A percentile compares a stretch with the other conserved stretches of the same genome.
Evolutionary conservation across 2,888 invertebrate genomes (phyloP).

Genomic region (Eupithecia tripunctaria): DNA sequence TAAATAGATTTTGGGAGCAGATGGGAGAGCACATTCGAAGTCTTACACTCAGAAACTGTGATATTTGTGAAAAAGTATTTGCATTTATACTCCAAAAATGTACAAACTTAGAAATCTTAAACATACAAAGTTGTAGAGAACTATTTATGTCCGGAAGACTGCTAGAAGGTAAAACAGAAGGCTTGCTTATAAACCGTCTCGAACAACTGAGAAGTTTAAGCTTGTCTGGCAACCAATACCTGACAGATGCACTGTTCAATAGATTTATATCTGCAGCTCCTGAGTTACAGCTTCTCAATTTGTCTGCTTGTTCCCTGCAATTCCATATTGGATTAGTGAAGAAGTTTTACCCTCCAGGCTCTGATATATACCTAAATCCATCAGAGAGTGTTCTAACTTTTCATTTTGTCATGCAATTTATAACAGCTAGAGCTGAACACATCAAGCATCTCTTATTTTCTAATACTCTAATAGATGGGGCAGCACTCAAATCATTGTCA

Average conservation of each 20-base stretch:
- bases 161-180: constrained; percentile 85
- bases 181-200: constrained; percentile 73
- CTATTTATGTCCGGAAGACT: constrained; percentile 90
- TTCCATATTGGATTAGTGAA: constrained; percentile 88
- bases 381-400: constrained; percentile 90
- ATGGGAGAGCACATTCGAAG: constrained; percentile 84
- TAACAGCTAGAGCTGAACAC: constrained; percentile 78
- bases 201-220: constrained; percentile 84
- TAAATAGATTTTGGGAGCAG: constrained; percentile 83
- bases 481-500: constrained; percentile 83
- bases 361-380: constrained; percentile 70
- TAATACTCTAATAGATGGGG: constrained; percentile 87
- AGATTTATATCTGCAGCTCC: constrained; percentile 86
- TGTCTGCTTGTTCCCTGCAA: constrained; percentile 88
- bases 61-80: constrained; percentile 86
- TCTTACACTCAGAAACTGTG: constrained; percentile 84
- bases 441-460: constrained; percentile 87
- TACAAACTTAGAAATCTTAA: constrained; percentile 83
- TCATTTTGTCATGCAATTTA: constrained; percentile 85
- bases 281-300: constrained; percentile 84
- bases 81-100: constrained; percentile 84
- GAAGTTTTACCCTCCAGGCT: constrained; percentile 86
- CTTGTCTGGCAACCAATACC: constrained; percentile 87
- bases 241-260: constrained; percentile 89
- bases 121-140: constrained; percentile 87